Base-by-base conservation (phyloP, 2,888 invertebrate genomes). In the Drosophila nigritarsus region DNA sequence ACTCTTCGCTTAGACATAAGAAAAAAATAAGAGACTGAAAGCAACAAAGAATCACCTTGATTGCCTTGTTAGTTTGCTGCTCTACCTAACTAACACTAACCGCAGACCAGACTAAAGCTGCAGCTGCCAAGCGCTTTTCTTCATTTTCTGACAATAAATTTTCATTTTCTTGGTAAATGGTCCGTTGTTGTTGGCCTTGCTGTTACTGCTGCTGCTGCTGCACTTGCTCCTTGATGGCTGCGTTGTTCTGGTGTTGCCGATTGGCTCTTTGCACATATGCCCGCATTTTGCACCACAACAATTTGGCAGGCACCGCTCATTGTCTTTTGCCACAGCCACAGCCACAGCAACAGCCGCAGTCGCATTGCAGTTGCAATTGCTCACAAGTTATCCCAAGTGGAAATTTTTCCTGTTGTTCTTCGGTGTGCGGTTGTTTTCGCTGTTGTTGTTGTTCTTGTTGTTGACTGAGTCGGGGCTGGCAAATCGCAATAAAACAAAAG, bases 381-480 rank as follows among this genome's bases (percentile, higher is more conserved):
- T 91, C 90, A 87, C 90, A 91, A 91, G 91, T 89, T 90, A 89
- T 91, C 91, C 91, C 92, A 91, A 85, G 91, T 91, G 91, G 87
- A 91, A 92, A 90, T 89, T 87, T 86, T 81, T 80, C 51, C 80
- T 49, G 56, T 80, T 77, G 77, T 80, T 79, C 61, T 66, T 54
- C 66, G 56, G 71, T 68, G 62, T 59, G 68, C 64, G 72, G 63
- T 62, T 73, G 54, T 36, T 60, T 18, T 45, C 11, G 51, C 66
- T 38, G 54, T 55, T 72, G 32, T 63, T 75, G 60, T 65, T 38
- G 51, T n/a, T 69, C 48, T 45, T 45, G 45, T 20, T 70, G 64
- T 55, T 54, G 53, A 34, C 36, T 80, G 72, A 67, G 54, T 55
- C 82, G 65, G 77, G 77, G 48, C 85, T 75, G 79, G 87, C 79